Base-by-base conservation (phyloP, 2,888 invertebrate genomes). In the Callyntrura sp. region DNA sequence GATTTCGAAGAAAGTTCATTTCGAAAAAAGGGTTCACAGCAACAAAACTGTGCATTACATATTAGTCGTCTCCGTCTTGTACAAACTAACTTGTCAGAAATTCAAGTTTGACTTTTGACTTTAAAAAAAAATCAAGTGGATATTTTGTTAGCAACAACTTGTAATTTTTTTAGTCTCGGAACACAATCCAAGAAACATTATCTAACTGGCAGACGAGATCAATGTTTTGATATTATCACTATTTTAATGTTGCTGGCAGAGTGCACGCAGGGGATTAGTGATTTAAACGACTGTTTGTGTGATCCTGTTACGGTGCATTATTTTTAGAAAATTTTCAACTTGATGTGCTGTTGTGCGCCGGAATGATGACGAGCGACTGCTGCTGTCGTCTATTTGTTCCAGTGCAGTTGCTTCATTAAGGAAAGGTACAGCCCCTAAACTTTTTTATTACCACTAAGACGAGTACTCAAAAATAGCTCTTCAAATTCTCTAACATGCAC, bases 351-450 rank as follows among this genome's bases (percentile, higher is more conserved):
- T 76, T 90, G 81, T 85, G 48, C 28, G 90, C 85, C 85, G 79
- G 85, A 81, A 90, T 81, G 90, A 90, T 90, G 90, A 90, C 85
- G 89, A 68, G 85, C 78, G 89, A 89, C 90, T 85, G 90, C 82
- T 85, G 85, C 90, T 90, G 90, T 90, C 89, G 89, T 85, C 85
- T 90, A 90, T 90, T 90, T 90, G 90, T 90, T 90, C 85, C 90
- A 90, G 90, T 90, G 90, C 90, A 90, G 90, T 90, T 90, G 90
- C 85, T 90, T 90, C 90, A 90, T 90, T 90, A 90, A 82, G n/a
- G 28, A 62, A 85, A 70, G 85, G 90, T 55, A 73, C 90, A 90
- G 43, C 89, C 90, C 89, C 90, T 65, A 62, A 88, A 65, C 14
- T 60, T 81, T 76, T 85, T 89, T 89, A 85, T 85, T 85, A 73